Evolutionary conservation across 2,113 vertebrate genomes (phyloP).

Genomic region (Mormyrus iriodes): DNA sequence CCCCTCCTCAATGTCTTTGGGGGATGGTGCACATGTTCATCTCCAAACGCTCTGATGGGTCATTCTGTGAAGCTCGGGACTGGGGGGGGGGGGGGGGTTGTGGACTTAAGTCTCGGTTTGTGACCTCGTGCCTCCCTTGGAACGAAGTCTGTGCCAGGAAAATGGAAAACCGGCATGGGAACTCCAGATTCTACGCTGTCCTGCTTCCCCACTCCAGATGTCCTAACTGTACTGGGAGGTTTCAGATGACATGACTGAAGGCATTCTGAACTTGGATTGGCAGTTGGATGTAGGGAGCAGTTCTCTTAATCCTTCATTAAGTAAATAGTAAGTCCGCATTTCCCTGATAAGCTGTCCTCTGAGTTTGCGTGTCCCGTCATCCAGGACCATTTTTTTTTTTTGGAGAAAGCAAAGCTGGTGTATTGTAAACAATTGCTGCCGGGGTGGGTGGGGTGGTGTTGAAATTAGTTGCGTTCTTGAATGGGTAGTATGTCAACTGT

Average conservation of each 20-base stretch:
- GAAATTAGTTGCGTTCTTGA: background rate
- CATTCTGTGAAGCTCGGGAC: background rate
- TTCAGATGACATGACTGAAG: background rate
- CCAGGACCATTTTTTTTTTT: background rate
- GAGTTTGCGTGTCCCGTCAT: background rate
- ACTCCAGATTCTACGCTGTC: background rate
- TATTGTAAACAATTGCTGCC: background rate
- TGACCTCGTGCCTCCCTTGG: background rate
- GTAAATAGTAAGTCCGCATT: slow-evolving; percentile 14
- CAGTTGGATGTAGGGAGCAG: background rate
- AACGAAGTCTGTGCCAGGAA: background rate
- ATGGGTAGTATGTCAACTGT: background rate
- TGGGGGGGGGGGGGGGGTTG: background rate
- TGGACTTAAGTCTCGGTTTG: background rate
- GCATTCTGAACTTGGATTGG: background rate
- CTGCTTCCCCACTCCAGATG: background rate
- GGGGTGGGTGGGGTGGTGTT: background rate
- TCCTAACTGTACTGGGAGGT: background rate
- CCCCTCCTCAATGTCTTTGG: background rate
- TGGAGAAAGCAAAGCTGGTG: background rate
- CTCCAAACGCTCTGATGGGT: background rate
- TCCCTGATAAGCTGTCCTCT: background rate
- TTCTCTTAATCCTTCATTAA: slow-evolving; percentile 1
- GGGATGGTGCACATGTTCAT: background rate
- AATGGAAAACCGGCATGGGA: background rate